These are phyloP conservation scores for Chaetophractus vellerosus DNA, from an alignment of 2,797 vertebrate genomes.

Conservation along the genomic window DNA sequence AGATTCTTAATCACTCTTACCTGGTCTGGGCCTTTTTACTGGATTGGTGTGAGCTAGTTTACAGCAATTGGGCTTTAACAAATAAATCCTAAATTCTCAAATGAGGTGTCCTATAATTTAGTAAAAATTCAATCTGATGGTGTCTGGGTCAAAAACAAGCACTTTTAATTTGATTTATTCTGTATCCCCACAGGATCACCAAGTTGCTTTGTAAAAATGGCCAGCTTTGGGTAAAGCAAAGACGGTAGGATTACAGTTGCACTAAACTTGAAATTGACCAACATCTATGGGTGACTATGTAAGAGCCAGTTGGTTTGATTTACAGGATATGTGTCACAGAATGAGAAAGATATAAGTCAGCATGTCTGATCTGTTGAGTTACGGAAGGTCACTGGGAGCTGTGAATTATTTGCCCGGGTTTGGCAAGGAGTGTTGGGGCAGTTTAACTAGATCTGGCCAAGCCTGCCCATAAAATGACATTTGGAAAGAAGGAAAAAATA, in stretches of 20 bases:
- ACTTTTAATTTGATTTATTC: constrained; percentile 85
- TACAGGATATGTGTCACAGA: constrained; percentile 79
- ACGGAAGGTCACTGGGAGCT: constrained; percentile 48
- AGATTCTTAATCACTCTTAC: constrained; percentile 69
- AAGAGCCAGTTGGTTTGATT: constrained; percentile 85
- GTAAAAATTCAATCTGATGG: constrained; percentile 80
- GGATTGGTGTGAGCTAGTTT: constrained; percentile 76
- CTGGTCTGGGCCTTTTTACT: constrained; percentile 74
- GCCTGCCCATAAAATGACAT: constrained; percentile 43
- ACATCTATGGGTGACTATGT: constrained; percentile 82
- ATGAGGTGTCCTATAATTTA: constrained; percentile 78
- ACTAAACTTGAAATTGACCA: constrained; percentile 87
- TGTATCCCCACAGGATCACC: constrained; percentile 78
- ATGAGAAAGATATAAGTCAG: constrained; percentile 84
- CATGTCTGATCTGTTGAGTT: constrained; percentile 77
- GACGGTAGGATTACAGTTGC: constrained; percentile 83
- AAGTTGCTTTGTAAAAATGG: constrained; percentile 83
- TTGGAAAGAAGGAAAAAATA: constrained; percentile 35
- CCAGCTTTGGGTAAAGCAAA: constrained; percentile 84
- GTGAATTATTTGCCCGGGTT: constrained; percentile 72
- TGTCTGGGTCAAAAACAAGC: constrained; percentile 85
- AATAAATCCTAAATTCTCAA: constrained; percentile 72
- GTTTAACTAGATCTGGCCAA: not conserved
- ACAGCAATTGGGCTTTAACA: constrained; percentile 67
- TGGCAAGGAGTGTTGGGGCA: constrained; percentile 68